Evolutionary conservation across 2,888 invertebrate species (phyloP).

Genomic region (Sphecodes monilicornis): DNA sequence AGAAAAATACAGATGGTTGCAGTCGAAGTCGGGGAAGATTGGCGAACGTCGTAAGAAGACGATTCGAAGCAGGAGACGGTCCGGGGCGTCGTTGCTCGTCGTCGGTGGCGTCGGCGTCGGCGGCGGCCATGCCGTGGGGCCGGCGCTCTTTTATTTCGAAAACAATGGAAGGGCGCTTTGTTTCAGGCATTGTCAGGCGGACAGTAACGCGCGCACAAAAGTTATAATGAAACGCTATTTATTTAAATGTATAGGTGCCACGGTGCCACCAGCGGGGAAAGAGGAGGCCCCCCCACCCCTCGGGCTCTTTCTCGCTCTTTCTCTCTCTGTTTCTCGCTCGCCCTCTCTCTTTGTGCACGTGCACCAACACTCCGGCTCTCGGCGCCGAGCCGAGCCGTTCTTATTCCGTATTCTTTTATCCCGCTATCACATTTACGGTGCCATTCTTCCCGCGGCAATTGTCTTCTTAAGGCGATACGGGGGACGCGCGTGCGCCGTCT

Average conservation of each 20-base stretch:
- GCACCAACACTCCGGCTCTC: constrained; percentile 43
- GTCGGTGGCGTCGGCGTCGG: constrained; percentile 58
- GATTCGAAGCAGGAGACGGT: constrained; percentile 50
- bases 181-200: constrained; percentile 82
- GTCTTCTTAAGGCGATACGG: constrained; percentile 73
- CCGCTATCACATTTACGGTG: constrained; percentile 78
- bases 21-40: neutral
- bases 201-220: constrained; percentile 82
- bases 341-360: constrained; percentile 51
- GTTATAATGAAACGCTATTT: constrained; percentile 84
- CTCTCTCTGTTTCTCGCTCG: neutral
- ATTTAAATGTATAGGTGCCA: constrained; percentile 82
- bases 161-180: constrained; percentile 83
- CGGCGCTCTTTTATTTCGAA: constrained; percentile 83
- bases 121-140: constrained; percentile 78
- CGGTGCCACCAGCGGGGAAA: constrained; percentile 57
- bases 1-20: neutral
- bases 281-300: constrained; percentile 19
- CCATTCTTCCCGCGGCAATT: constrained; percentile 78
- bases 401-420: constrained; percentile 81
- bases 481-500: constrained; percentile 43
- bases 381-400: constrained; percentile 64
- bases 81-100: constrained; percentile 45
- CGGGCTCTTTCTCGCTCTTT: constrained; percentile 9
- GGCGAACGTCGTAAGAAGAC: constrained; percentile 41